These are phyloP conservation scores for Lemur catta DNA, from an alignment of 2,797 vertebrate species.

Conservation along the genomic window DNA sequence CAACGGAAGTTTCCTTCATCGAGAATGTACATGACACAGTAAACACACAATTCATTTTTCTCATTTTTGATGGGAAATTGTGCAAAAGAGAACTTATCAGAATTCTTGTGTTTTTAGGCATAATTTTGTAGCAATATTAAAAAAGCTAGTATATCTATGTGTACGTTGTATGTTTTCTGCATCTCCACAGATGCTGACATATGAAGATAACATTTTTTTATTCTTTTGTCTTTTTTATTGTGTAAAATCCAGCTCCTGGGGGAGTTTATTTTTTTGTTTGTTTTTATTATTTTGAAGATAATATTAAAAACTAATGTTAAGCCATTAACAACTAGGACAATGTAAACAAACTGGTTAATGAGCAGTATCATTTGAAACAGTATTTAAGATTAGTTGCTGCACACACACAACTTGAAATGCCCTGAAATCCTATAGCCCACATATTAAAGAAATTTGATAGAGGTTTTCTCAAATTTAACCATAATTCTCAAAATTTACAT, in stretches of 20 bases:
- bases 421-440: not conserved
- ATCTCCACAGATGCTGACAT: not conserved
- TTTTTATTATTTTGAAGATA: too few relatives aligned
- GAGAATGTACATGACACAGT: not conserved
- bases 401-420: not conserved
- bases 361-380: not conserved
- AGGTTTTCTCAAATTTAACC: not conserved
- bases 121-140: not conserved
- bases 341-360: not conserved
- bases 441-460: not conserved
- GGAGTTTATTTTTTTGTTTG: too few relatives aligned
- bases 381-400: not conserved
- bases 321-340: not conserved
- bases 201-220: not conserved
- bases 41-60: not conserved
- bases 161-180: not conserved
- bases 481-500: not conserved
- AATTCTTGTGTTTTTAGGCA: not conserved
- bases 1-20: not conserved
- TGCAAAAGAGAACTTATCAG: not conserved
- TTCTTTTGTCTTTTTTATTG: too few relatives aligned
- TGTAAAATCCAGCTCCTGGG: too few relatives aligned
- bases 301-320: not conserved
- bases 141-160: not conserved
- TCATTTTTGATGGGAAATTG: not conserved